phyloP scores from a whole-genome alignment of 2,113 vertebrate genomes.

The Alouatta palliata region DNA sequence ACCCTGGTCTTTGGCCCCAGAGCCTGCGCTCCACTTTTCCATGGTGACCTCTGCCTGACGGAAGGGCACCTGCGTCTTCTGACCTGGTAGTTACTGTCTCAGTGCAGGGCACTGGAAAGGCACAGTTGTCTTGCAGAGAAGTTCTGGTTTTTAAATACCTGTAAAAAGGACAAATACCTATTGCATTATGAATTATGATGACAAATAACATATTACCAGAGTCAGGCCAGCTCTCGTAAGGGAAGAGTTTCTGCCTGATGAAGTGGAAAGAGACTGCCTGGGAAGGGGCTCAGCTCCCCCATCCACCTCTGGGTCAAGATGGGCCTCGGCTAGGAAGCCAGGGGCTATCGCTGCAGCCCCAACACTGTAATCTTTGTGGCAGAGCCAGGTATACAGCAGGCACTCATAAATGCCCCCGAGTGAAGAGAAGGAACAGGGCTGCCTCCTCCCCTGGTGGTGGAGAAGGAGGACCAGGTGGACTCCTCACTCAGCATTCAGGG shows the following conservation, averaged over 20 bases:
- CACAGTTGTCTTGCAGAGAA: background rate
- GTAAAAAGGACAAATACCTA: background rate
- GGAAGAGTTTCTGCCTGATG: background rate
- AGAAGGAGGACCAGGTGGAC: accelerated
- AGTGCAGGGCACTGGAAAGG: background rate
- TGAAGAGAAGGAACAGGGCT: background rate
- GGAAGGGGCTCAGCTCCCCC: background rate
- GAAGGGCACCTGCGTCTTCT: too few species aligned
- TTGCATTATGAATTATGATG: background rate
- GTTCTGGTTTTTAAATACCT: background rate
- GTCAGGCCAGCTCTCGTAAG: background rate
- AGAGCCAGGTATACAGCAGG: background rate
- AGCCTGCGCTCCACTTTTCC: background rate
- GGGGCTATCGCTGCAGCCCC: background rate
- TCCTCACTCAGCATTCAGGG: background rate
- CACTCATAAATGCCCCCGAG: background rate
- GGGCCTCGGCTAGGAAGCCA: background rate
- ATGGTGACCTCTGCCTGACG: accelerated
- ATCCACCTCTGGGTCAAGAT: too few species aligned
- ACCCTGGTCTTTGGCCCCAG: background rate
- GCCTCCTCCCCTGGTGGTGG: background rate
- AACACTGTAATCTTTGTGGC: background rate
- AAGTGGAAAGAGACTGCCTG: background rate
- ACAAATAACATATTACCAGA: background rate
- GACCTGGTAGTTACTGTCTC: background rate